Conservation (phyloP, 2,113 vertebrate genomes). For the Spea multiplicata region DNA sequence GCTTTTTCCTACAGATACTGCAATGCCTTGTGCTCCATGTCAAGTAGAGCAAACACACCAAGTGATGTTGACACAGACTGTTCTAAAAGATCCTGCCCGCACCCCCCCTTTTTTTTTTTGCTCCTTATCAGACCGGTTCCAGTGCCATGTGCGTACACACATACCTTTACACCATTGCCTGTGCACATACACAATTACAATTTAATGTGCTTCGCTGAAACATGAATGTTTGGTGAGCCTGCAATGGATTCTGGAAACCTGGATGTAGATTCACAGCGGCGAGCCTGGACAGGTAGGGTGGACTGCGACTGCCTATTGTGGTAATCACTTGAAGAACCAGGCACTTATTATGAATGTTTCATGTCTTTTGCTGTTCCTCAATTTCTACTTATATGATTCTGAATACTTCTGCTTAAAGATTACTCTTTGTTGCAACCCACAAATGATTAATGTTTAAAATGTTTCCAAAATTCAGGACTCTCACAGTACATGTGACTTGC, state of each 20-base stretch:
- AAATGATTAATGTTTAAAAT: no score
- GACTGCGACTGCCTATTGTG: no score
- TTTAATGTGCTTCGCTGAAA: background rate
- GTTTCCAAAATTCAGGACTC: no score
- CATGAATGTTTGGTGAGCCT: background rate
- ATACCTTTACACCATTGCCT: conserved; percentile 34
- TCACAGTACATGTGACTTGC: no score
- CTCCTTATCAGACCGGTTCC: conserved; percentile 42
- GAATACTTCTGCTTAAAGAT: no score
- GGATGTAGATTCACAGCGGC: background rate
- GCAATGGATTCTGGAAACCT: conserved; percentile 11
- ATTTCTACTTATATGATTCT: no score
- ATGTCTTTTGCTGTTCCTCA: no score
- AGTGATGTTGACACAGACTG: conserved; percentile 38
- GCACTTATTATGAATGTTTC: no score
- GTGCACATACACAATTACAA: background rate
- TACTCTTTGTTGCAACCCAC: no score
- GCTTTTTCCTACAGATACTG: background rate
- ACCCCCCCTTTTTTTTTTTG: background rate
- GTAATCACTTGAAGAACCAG: no score
- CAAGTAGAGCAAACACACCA: conserved; percentile 20
- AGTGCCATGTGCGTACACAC: conserved; percentile 15
- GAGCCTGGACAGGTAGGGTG: conserved; percentile 10
- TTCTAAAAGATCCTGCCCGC: conserved; percentile 28
- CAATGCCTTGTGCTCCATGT: background rate